Evolutionary conservation across 64 coral and sea anemone species (phyloP), one percentile per base, ranked within the genome.

Genomic region (Acropora tenuis): DNA sequence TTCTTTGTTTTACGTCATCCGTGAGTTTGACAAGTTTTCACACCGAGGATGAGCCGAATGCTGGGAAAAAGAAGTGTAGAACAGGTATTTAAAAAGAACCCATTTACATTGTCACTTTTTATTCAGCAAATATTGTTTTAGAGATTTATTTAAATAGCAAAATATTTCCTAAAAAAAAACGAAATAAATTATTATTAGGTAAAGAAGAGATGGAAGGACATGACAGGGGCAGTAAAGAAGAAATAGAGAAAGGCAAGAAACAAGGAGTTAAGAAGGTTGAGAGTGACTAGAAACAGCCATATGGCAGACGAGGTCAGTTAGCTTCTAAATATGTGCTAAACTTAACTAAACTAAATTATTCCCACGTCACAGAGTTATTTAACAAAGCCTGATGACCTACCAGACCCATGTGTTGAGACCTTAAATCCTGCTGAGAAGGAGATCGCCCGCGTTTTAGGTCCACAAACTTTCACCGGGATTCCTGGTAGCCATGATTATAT

Each of bases 391-490:
- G 76, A n/a, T 48, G 76, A 50, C 65, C 18, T 68, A 68, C 48
- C 47, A 18, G 8, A 78, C 44, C 76, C 47, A 44, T 78, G 76
- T n/a, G 18, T 47, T 48, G 75, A 77, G 42, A 77, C 3, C 76
- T 47, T 78, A 9, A 78, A 15, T 50, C 46, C 47, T 2, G 47
- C 76, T 16, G 76, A 78, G 76, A 50, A 78, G 76, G 76, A 78
- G 17, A 78, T 50, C 48, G 46, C 76, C 11, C 11, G 0, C 5
- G 18, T 78, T 50, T 78, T 78, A 50, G 47, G 76, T 2, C 76
- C 76, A 78, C 50, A 53, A 47, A 78, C 76, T 15, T 78, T 78
- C 41, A 78, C 76, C 3, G 76, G 76, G 76, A 78, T 78, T 50
- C 76, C 76, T 50, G 76, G 76, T 50, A 46, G 76, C 16, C 12